phyloP scores from a whole-genome alignment of 2,113 vertebrate species.

The Euleptes europaea region DNA sequence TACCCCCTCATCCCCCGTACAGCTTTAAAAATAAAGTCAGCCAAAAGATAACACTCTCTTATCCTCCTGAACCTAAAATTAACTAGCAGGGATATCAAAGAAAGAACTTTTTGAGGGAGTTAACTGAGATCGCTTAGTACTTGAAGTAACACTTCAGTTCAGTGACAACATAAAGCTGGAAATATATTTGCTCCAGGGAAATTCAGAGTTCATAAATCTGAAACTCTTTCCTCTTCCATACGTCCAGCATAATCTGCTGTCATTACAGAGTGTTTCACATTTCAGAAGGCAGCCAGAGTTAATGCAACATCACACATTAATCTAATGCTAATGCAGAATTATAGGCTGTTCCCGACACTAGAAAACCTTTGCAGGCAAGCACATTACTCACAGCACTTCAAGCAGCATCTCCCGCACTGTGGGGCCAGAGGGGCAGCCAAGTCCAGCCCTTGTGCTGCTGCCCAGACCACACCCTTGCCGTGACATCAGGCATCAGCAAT shows the following conservation, averaged over 20 bases:
- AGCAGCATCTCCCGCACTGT: neutral
- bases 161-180: conserved; percentile 6
- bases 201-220: conserved; percentile 17
- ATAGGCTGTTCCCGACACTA: neutral
- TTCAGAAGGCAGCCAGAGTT: conserved; percentile 2
- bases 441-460: neutral
- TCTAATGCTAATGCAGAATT: neutral
- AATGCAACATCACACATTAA: conserved; percentile 4
- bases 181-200: conserved; percentile 4
- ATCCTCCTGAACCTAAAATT: neutral
- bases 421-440: neutral
- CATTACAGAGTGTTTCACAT: conserved; percentile 11
- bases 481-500: neutral
- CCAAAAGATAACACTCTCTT: neutral
- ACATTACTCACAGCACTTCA: neutral
- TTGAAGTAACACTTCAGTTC: neutral
- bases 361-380: neutral
- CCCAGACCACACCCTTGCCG: neutral
- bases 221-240: neutral
- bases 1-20: neutral
- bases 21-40: neutral
- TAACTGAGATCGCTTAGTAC: neutral
- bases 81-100: neutral
- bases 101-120: neutral
- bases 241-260: conserved; percentile 9